Evolutionary conservation across 2,797 vertebrate species (phyloP), one percentile per base, ranked within the genome.

Genomic region (Aselliscus stoliczkanus): DNA sequence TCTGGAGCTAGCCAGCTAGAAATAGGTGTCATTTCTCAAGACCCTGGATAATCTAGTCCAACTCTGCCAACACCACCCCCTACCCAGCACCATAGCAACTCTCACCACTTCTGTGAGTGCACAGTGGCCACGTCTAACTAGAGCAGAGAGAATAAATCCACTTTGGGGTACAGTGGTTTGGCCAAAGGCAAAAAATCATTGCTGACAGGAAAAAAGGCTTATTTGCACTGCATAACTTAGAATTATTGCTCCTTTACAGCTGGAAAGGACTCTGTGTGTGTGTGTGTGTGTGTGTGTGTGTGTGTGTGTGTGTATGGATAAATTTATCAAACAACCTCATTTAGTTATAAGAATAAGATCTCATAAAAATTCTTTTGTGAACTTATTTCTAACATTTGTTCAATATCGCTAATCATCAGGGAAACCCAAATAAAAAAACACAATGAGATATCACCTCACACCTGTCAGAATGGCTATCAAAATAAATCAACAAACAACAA

Each of bases 291-390:
- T n/a, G 86, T 65, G 13, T 20, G 14, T 70, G 13, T 25, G 14
- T 75, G 37, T 72, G 29, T 69, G 65, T 60, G 27, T 67, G 23
- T 87, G 0, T 79, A 31, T n/a, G 86, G 44, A 90, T 31, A 76
- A 52, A 76, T 58, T 65, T 83, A 34, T 77, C 17, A 83, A 77
- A 93, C 5, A 58, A 79, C 1, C 34, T 93, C 44, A 88, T 52
- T 93, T 75, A 69, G 44, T 92, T 76, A 88, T 29, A 95, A 89
- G 37, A 89, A 83, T 69, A 90, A 42, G 47, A 84, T 29, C 50
- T 86, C 65, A 1, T 13, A 60, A 72, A 54, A 47, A 5, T 13
- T 39, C n/a, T n/a, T 52, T 14, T 62, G 25, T 75, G 21, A 90
- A 39, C 15, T 50, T 84, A 75, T 83, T 94, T 93, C 76, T 10